Evolutionary conservation across 2,888 invertebrate species (phyloP).

Genomic region (Eucera pruinosa): DNA sequence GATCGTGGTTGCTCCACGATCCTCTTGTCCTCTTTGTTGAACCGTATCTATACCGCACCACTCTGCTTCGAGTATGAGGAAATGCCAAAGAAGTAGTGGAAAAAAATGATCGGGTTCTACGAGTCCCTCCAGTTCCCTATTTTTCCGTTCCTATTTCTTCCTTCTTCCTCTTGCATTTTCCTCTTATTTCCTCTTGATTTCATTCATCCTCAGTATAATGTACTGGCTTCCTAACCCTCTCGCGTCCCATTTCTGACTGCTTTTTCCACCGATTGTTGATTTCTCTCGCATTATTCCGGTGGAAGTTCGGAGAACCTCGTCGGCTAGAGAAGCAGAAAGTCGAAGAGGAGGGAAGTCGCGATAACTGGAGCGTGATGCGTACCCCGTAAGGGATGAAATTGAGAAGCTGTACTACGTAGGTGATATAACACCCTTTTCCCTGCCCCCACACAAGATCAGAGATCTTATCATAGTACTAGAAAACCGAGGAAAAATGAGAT

Average conservation of each 20-base stretch:
- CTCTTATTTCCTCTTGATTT: not conserved
- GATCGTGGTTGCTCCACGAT: conserved; percentile 45
- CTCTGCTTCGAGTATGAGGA: conserved; percentile 34
- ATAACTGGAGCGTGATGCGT: conserved; percentile 69
- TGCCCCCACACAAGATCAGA: too few relatives aligned
- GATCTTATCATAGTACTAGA: too few relatives aligned
- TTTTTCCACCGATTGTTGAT: conserved; percentile 18
- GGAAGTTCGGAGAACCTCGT: conserved; percentile 10
- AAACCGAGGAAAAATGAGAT: too few relatives aligned
- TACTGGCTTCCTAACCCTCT: not conserved
- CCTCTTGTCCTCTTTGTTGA: conserved; percentile 44
- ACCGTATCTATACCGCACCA: conserved; percentile 4
- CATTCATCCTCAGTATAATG: not conserved
- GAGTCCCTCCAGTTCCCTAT: conserved; percentile 28
- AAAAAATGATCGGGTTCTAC: conserved; percentile 21
- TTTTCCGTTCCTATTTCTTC: not conserved
- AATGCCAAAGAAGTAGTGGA: conserved; percentile 31
- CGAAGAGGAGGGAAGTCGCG: conserved; percentile 51
- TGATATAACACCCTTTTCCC: too few relatives aligned
- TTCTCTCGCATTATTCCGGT: conserved; percentile 24
- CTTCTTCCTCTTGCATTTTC: not conserved
- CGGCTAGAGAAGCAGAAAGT: conserved; percentile 3
- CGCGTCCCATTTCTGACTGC: not conserved
- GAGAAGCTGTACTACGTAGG: not conserved
- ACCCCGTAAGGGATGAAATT: not conserved